Evolutionary conservation across 1,140 invertebrate genomes (phyloP).

Genomic region (Glossosoma conforme): DNA sequence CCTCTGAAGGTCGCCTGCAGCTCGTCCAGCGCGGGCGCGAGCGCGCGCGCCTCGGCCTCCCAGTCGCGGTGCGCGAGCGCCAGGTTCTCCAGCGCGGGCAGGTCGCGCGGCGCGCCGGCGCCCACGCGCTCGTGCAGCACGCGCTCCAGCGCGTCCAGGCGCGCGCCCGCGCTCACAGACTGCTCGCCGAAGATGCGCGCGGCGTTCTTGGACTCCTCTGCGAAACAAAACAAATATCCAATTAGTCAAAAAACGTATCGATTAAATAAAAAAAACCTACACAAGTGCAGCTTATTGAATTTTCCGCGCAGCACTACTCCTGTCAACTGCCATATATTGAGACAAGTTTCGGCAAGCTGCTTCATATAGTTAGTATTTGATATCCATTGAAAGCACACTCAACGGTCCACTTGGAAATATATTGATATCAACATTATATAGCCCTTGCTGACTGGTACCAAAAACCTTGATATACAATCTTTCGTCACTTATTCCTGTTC

Average conservation of each 20-base stretch:
- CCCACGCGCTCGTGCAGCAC: conserved; percentile 74
- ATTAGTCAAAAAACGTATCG: too few relatives aligned
- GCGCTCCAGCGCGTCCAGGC: conserved; percentile 80
- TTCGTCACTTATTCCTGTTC: too few relatives aligned
- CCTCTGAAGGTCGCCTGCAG: conserved; percentile 77
- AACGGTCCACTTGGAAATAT: too few relatives aligned
- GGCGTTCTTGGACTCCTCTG: conserved; percentile 84
- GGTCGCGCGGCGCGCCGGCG: conserved; percentile 75
- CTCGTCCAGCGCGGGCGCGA: conserved; percentile 76
- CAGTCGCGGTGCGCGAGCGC: conserved; percentile 87
- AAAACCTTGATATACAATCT: too few relatives aligned
- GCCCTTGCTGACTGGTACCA: too few relatives aligned
- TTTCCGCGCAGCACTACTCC: too few relatives aligned
- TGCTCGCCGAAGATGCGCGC: conserved; percentile 82
- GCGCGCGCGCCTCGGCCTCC: conserved; percentile 64
- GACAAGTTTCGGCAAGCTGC: too few relatives aligned
- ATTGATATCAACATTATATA: too few relatives aligned
- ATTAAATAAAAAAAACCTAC: too few relatives aligned
- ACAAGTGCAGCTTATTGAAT: too few relatives aligned
- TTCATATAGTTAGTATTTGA: too few relatives aligned
- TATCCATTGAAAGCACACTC: too few relatives aligned
- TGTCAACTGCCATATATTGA: not conserved
- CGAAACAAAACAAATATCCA: conserved; percentile 31
- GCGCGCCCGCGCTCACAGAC: conserved; percentile 70
- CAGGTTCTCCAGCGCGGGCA: conserved; percentile 79